phyloP scores from a whole-genome alignment of 2,888 invertebrate species.

The Pilophorus perplexus region DNA sequence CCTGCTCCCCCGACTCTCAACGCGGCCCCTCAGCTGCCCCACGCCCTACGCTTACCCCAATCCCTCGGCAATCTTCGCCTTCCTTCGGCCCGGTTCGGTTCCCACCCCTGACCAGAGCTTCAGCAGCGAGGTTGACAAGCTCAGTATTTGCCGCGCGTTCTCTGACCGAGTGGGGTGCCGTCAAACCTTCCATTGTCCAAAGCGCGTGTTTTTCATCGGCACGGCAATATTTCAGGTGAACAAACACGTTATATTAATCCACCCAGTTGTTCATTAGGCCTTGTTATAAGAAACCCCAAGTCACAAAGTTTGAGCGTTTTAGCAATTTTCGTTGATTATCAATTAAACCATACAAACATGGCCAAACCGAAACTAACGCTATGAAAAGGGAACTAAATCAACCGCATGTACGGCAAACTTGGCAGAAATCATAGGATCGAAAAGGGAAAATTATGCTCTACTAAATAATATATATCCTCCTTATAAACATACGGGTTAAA shows the following conservation, averaged over 20 bases:
- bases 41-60: neutral
- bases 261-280: neutral
- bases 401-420: too few relatives aligned
- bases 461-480: too few relatives aligned
- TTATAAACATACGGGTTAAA: too few relatives aligned
- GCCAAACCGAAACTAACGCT: too few relatives aligned
- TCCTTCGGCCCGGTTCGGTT: conserved; percentile 1
- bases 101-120: conserved; percentile 35
- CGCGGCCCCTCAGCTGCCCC: neutral
- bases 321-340: too few relatives aligned
- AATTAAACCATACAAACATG: too few relatives aligned
- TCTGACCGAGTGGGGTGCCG: neutral
- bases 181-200: neutral
- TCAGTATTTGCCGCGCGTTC: conserved; percentile 37
- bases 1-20: neutral
- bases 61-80: conserved; percentile 7
- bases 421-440: too few relatives aligned
- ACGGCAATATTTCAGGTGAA: conserved; percentile 7
- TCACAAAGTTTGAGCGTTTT: too few relatives aligned
- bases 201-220: conserved; percentile 21
- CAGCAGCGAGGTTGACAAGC: conserved; percentile 23
- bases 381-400: too few relatives aligned
- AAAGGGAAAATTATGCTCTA: too few relatives aligned
- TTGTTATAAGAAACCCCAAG: too few relatives aligned
- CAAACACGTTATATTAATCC: neutral